phyloP scores from a whole-genome alignment of 2,113 vertebrate species.

The Caloenas nicobarica region DNA sequence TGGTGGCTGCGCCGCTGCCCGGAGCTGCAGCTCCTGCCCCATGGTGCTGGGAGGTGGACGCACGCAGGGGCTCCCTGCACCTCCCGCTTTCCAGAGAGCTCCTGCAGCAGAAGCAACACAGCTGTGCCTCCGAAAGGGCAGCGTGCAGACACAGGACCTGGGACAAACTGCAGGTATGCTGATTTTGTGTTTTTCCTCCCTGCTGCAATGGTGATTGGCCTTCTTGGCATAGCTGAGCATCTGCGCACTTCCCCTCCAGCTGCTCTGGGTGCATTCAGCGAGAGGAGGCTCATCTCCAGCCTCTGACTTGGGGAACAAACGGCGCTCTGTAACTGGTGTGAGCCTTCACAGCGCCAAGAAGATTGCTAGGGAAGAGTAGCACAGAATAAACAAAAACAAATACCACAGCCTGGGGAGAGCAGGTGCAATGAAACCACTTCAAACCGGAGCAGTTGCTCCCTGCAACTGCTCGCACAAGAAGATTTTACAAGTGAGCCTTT shows the following conservation, averaged over 20 bases:
- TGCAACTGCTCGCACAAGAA: not conserved
- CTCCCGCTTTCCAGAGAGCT: not conserved
- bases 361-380: not conserved
- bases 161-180: not conserved
- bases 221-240: not conserved
- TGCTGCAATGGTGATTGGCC: not conserved
- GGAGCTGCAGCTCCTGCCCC: not conserved
- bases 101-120: not conserved
- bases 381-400: not conserved
- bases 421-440: constrained; percentile 29
- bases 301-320: not conserved
- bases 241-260: not conserved
- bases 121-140: not conserved
- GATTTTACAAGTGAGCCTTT: constrained; percentile 1
- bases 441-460: not conserved
- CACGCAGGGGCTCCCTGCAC: too few species aligned
- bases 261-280: not conserved
- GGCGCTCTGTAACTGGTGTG: not conserved
- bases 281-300: not conserved
- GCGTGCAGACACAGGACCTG: not conserved
- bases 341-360: not conserved
- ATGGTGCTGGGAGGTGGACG: not conserved
- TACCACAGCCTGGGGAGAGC: not conserved
- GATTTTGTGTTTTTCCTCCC: not conserved
- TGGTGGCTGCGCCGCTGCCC: not conserved